phyloP scores from a whole-genome alignment of 2,888 invertebrate genomes.

The Cloeon dipterum region DNA sequence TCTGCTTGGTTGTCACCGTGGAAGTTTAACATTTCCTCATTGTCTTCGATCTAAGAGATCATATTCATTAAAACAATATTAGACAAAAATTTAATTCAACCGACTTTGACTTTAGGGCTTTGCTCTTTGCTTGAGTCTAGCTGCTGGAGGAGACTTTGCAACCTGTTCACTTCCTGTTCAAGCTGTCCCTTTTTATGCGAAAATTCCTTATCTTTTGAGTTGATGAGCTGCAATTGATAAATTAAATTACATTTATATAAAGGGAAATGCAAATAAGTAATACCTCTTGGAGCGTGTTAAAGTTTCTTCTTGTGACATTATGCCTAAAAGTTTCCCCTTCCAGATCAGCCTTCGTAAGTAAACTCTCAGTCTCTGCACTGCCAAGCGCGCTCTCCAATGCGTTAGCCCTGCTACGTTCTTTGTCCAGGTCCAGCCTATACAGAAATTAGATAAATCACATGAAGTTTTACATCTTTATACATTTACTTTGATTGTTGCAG shows the following conservation, averaged over 20 bases:
- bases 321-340: not conserved
- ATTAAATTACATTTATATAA: not conserved
- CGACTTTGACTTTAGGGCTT: too few relatives aligned
- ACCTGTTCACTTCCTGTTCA: slow-evolving; percentile 64
- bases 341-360: not conserved
- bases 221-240: not conserved
- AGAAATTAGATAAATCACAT: too few relatives aligned
- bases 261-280: too few relatives aligned
- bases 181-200: not conserved
- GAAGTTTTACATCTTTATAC: too few relatives aligned
- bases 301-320: too few relatives aligned
- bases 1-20: too few relatives aligned
- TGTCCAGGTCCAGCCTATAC: not conserved
- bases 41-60: too few relatives aligned
- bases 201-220: not conserved
- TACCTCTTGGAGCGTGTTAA: too few relatives aligned
- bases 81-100: too few relatives aligned
- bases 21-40: too few relatives aligned
- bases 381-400: not conserved
- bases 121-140: too few relatives aligned
- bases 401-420: not conserved
- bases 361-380: not conserved
- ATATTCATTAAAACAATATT: too few relatives aligned
- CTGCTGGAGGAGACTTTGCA: slow-evolving; percentile 77
- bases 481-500: not conserved